Evolutionary conservation across 2,113 vertebrate genomes (phyloP).

Genomic region (Spea bombifrons): DNA sequence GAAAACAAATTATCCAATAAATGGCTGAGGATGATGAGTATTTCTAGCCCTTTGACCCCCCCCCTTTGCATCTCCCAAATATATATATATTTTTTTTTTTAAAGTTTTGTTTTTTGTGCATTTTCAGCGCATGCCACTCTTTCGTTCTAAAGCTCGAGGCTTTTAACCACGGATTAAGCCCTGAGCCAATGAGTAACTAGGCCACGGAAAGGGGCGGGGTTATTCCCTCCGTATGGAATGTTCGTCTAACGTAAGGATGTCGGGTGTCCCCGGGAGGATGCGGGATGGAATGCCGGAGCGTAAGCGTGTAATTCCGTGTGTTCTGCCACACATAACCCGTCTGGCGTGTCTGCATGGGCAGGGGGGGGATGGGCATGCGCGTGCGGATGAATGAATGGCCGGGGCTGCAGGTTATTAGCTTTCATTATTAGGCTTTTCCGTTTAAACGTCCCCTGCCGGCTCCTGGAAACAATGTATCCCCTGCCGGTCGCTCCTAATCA

Average conservation of each 20-base stretch:
- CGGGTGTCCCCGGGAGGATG: slow-evolving; percentile 48
- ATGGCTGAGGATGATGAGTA: too few species aligned
- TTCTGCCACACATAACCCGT: slow-evolving; percentile 13
- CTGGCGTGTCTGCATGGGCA: background rate
- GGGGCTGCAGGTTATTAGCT: slow-evolving; percentile 48
- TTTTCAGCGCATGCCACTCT: too few species aligned
- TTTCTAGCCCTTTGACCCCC: too few species aligned
- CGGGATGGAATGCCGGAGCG: slow-evolving; percentile 65
- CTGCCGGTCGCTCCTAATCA: background rate
- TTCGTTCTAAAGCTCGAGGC: background rate
- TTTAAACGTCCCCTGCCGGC: background rate
- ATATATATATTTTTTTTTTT: too few species aligned
- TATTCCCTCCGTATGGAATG: slow-evolving; percentile 52
- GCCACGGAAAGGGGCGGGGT: slow-evolving; percentile 68
- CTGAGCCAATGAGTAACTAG: slow-evolving; percentile 63
- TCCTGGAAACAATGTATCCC: background rate
- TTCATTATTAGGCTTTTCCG: slow-evolving; percentile 24
- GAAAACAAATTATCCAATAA: too few species aligned
- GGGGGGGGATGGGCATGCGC: slow-evolving; percentile 44
- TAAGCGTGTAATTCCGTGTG: slow-evolving; percentile 62
- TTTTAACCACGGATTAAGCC: background rate
- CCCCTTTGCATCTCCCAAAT: too few species aligned
- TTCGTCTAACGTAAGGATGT: slow-evolving; percentile 51
- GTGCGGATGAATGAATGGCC: slow-evolving; percentile 38
- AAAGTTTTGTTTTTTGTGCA: too few species aligned